Evolutionary conservation across 2,113 vertebrate species (phyloP), one percentile per base, ranked within the genome.

Genomic region (Vireo altiloquus): DNA sequence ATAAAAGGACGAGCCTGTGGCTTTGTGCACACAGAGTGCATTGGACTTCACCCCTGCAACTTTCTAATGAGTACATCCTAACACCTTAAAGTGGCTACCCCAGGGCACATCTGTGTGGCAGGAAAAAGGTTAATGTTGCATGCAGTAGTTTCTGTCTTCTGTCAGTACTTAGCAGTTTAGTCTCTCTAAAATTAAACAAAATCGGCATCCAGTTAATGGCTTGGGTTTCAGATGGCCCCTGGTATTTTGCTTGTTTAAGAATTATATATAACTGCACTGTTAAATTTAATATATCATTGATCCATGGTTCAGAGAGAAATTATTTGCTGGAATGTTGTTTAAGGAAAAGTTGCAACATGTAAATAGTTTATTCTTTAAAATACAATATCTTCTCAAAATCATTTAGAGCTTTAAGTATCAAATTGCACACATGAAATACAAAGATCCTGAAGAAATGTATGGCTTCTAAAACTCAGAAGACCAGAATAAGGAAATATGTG

Each of bases 181-280:
- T 90, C 17, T 96, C 61, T 39, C 82, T 94, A 82, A 95, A 96
- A 91, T 91, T 86, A 94, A 94, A 95, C 81, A 92, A 95, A 92
- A 97, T 76, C 5, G 0, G 61, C 77, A 80, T 91, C 87, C 90
- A 95, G 15, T 94, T 94, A 96, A 93, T 79, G 71, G 42, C n/a
- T 57, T 65, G 71, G 39, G 40, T 91, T 94, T 94, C 81, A 94
- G 66, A 95, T 78, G 89, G 94, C 78, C 87, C 94, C 92, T 87
- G 76, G 75, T 95, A 69, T 76, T 81, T 49, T 11, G 2, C 69
- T 88, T 92, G 56, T 84, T 95, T 86, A 60, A 90, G 72, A 91
- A 92, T 89, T 77, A 92, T 89, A 90, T 82, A 40, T 69, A 78
- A 82, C 88, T 76, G 21, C 53, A 50, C 28, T 66, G 59, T 89